phyloP scores from a whole-genome alignment of 2,797 vertebrate genomes.

The Karalla daura region DNA sequence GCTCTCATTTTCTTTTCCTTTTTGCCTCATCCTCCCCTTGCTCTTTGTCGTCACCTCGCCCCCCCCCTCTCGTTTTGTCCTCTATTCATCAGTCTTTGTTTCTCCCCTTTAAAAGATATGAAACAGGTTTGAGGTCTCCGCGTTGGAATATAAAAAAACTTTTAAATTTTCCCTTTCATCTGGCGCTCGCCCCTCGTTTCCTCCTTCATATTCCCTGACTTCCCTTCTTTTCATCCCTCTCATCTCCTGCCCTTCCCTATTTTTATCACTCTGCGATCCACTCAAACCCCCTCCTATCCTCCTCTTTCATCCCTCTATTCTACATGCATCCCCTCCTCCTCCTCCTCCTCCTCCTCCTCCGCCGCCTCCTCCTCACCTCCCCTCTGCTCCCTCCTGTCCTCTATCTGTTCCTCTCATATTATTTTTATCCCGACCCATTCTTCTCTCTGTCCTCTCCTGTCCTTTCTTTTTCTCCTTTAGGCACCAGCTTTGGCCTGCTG shows the following conservation, averaged over 20 bases:
- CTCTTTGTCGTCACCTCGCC: conserved; percentile 25
- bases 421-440: conserved; percentile 74
- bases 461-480: conserved; percentile 48
- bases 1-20: too few species aligned
- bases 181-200: conserved; percentile 37
- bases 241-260: conserved; percentile 73
- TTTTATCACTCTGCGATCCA: conserved; percentile 65
- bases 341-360: too few species aligned
- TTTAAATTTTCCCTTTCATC: conserved; percentile 70
- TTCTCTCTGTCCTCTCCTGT: conserved; percentile 69
- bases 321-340: conserved; percentile 48
- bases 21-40: conserved; percentile 9
- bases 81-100: conserved; percentile 34
- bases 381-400: conserved; percentile 65
- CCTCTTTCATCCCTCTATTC: conserved; percentile 69
- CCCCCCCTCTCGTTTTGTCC: conserved; percentile 38
- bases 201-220: conserved; percentile 62
- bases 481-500: conserved; percentile 31
- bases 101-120: conserved; percentile 11
- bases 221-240: conserved; percentile 74
- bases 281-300: conserved; percentile 58
- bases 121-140: conserved; percentile 21
- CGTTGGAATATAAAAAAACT: conserved; percentile 33
- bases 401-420: conserved; percentile 68
- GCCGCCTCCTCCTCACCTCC: conserved; percentile 34